These are phyloP conservation scores for Thunnus maccoyii DNA, from an alignment of 2,113 vertebrate species.

Conservation along the genomic window DNA sequence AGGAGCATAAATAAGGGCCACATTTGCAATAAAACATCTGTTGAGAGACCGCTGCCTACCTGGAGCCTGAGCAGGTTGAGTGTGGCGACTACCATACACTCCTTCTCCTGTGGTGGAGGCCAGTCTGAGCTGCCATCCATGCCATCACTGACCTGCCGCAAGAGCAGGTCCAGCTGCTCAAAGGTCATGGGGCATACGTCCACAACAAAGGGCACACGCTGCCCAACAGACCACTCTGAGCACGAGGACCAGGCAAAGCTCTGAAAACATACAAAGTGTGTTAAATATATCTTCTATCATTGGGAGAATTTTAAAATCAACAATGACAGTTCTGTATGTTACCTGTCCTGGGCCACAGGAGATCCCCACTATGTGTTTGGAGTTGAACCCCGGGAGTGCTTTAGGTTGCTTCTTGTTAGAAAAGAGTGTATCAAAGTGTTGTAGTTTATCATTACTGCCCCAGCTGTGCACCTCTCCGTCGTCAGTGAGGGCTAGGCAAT, in stretches of 20 bases:
- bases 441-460: conserved; percentile 98
- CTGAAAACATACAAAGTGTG: conserved; percentile 55
- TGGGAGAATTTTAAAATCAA: neutral
- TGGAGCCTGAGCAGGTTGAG: conserved; percentile 95
- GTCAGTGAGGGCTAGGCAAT: conserved; percentile 95
- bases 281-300: neutral
- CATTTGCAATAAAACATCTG: neutral
- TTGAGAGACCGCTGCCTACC: conserved; percentile 77
- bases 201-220: conserved; percentile 96
- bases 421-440: conserved; percentile 97
- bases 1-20: neutral
- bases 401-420: conserved; percentile 96
- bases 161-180: conserved; percentile 95
- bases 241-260: conserved; percentile 97
- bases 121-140: conserved; percentile 98
- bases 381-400: conserved; percentile 92
- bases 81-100: conserved; percentile 96
- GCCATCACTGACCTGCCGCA: conserved; percentile 95
- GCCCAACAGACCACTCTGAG: conserved; percentile 97
- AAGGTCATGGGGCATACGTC: conserved; percentile 97
- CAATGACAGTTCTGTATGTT: neutral
- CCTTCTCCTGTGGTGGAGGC: conserved; percentile 97
- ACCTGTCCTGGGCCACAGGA: conserved; percentile 98
- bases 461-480: conserved; percentile 98
- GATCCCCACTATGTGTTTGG: conserved; percentile 96